phyloP scores from a whole-genome alignment of 2,888 invertebrate genomes.

The Dorcus hopei region DNA sequence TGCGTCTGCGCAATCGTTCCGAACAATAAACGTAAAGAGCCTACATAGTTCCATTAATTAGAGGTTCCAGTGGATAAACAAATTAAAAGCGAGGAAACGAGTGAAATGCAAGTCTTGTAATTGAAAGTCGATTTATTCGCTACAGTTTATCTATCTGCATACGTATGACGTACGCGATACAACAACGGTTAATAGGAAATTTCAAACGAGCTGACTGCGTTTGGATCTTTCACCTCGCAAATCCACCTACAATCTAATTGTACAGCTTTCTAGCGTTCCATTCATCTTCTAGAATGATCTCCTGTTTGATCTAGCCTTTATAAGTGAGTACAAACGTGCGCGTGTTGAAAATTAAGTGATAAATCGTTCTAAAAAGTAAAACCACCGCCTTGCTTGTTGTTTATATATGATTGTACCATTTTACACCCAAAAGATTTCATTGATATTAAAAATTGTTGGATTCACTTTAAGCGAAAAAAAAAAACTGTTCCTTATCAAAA shows the following conservation, averaged over 20 bases:
- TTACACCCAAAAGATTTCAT: too few species aligned
- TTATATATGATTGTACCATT: too few species aligned
- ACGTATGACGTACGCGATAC: slow-evolving; percentile 32
- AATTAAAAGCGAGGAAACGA: background rate
- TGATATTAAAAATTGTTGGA: too few species aligned
- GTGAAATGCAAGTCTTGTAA: slow-evolving; percentile 11
- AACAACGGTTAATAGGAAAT: slow-evolving; percentile 29
- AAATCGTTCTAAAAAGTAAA: too few species aligned
- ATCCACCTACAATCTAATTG: slow-evolving; percentile 39
- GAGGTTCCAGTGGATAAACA: background rate
- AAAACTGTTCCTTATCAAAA: too few species aligned
- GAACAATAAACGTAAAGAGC: background rate
- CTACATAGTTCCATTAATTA: background rate
- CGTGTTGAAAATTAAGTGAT: too few species aligned
- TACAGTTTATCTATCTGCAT: slow-evolving; percentile 26
- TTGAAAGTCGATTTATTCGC: slow-evolving; percentile 27
- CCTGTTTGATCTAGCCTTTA: slow-evolving; percentile 7
- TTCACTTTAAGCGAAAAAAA: too few species aligned
- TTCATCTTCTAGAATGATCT: slow-evolving; percentile 26
- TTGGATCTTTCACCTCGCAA: slow-evolving; percentile 36
- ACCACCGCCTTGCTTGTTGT: too few species aligned
- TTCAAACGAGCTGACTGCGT: slow-evolving; percentile 33
- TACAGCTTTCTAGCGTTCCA: slow-evolving; percentile 42
- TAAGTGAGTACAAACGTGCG: background rate
- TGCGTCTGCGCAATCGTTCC: too few species aligned